Base-by-base conservation (phyloP, 1,140 invertebrate genomes). In the Orussus abietinus region DNA sequence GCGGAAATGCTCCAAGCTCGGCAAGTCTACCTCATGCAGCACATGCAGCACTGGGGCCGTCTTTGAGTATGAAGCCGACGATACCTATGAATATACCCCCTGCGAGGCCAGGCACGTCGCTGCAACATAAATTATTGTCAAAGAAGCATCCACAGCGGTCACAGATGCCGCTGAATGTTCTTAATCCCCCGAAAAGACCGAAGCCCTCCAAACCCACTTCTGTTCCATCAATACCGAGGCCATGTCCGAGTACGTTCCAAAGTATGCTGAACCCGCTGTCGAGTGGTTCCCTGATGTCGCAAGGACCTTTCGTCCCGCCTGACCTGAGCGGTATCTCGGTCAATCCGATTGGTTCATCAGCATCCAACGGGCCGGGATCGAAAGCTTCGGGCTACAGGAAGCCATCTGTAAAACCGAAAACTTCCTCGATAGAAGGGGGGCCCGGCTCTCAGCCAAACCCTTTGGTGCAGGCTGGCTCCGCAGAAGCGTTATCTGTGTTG, bases 41-140 rank as follows among this genome's bases (percentile, higher is more conserved):
- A 2, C 54, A 60, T 2, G 17, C 45, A 6, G 18, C 45, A 0
- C 47, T 61, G 3, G 39, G 20, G 20, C 19, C 56, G 1, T 36
- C 56, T 3, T 38, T 62, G 1, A 43, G 33, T 9, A 52, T 61
- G 7, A 59, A 60, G 17, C 57, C 53, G 3, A 17, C 46, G 7
- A 26, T 57, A 1, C 39, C 58, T 3, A 53, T 59, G 44, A 56
- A 47, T 5, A 36, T 62, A 12, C 40, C 57, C 3, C 26, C 33
- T 9, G 35, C 55, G 1, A n/a, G 35, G 4, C 33, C 43, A 3
- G 47, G 54, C 4, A 53, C 53, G 5, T 62, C 66, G 1, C 41
- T 72, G 2, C 66, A 72, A 22, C 66, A 69, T 30, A 68, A 67
- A 34, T 33, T 72, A 2, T 15, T 69, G 9, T 66, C 58, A 11